Evolutionary conservation across 2,888 invertebrate species (phyloP).

Genomic region (Drosophila lacicola): DNA sequence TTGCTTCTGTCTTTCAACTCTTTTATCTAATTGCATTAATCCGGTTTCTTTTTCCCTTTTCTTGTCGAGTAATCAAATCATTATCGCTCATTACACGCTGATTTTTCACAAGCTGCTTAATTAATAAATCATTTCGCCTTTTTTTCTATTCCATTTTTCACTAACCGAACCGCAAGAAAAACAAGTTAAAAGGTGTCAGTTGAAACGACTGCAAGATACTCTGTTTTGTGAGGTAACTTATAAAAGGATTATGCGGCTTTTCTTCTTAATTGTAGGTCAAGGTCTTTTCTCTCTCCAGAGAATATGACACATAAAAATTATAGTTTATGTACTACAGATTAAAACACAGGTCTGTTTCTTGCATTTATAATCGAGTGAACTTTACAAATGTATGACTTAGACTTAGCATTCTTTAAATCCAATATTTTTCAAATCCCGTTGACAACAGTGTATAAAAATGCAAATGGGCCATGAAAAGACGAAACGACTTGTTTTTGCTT

Average conservation of each 20-base stretch:
- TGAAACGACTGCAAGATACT: not conserved
- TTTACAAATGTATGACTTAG: too few relatives aligned
- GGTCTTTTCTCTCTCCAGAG: too few relatives aligned
- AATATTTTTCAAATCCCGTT: not conserved
- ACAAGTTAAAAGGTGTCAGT: not conserved
- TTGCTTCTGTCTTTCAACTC: not conserved
- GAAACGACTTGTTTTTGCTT: conserved; percentile 20
- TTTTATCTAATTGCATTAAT: conserved; percentile 27
- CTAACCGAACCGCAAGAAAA: conserved; percentile 11
- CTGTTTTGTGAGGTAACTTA: not conserved
- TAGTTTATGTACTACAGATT: too few relatives aligned
- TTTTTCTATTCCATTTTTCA: conserved; percentile 10
- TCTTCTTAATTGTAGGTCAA: too few relatives aligned
- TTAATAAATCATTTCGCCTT: conserved; percentile 67
- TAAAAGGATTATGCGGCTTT: too few relatives aligned
- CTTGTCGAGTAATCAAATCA: conserved; percentile 72
- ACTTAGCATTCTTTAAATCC: too few relatives aligned
- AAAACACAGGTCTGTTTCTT: too few relatives aligned
- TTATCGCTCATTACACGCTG: conserved; percentile 70
- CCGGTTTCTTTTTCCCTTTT: conserved; percentile 24
- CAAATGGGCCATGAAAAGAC: conserved; percentile 60
- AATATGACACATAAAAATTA: too few relatives aligned
- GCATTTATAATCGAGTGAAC: too few relatives aligned
- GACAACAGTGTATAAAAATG: conserved; percentile 22
- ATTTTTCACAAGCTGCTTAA: conserved; percentile 56